Evolutionary conservation across 37 sponge, comb jelly and placozoan species (phyloP).

Genomic region (Ephydatia muelleri): DNA sequence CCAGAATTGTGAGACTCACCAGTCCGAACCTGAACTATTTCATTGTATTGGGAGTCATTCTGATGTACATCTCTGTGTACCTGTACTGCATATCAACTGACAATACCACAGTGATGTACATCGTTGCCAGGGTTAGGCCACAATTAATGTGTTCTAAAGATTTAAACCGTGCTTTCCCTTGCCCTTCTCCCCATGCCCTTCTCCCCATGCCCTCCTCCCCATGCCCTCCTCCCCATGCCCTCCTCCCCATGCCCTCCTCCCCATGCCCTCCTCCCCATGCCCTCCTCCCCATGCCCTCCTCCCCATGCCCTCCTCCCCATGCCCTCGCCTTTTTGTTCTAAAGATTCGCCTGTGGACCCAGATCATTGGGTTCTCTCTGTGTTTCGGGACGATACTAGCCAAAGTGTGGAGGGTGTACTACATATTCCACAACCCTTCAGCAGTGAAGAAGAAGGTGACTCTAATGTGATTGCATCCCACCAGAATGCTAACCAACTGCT

Average conservation of each 20-base stretch:
- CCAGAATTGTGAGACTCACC: constrained; percentile 4
- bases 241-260: too few species aligned
- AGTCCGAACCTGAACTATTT: constrained; percentile 23
- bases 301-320: too few species aligned
- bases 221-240: too few species aligned
- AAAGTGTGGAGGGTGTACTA: constrained; percentile 18
- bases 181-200: too few species aligned
- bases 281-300: too few species aligned
- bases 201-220: too few species aligned
- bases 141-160: background rate
- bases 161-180: too few species aligned
- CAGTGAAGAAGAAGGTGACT: background rate
- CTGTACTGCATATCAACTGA: background rate
- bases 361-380: constrained; percentile 3
- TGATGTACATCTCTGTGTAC: background rate
- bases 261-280: too few species aligned
- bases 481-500: too few species aligned
- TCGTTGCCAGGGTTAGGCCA: background rate
- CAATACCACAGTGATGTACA: background rate
- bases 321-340: background rate
- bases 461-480: background rate
- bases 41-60: constrained; percentile 8
- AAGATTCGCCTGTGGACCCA: constrained; percentile 14
- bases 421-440: constrained; percentile 16
- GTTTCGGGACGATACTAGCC: constrained; percentile 10